Evolutionary conservation across 2,888 invertebrate species (phyloP).

Genomic region (Protophormia terraenovae): DNA sequence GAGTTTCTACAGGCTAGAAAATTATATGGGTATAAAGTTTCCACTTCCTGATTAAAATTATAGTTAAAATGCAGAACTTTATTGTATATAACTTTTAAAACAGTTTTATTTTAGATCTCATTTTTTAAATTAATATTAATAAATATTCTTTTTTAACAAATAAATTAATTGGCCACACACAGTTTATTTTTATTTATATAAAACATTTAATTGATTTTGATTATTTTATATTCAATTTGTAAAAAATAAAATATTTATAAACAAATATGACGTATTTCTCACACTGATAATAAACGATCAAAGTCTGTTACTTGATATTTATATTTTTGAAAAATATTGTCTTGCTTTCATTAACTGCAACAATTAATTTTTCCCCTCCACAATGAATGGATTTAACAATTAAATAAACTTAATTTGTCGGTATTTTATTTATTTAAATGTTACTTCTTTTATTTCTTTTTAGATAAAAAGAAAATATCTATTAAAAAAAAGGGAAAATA

Average conservation of each 20-base stretch:
- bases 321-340: too few relatives aligned
- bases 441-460: not conserved
- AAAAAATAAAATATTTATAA: not conserved
- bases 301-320: not conserved
- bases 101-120: not conserved
- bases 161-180: not conserved
- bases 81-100: not conserved
- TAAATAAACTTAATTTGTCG: not conserved
- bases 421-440: not conserved
- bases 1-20: not conserved
- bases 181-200: not conserved
- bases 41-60: not conserved
- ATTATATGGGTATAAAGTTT: too few relatives aligned
- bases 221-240: not conserved
- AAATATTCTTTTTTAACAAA: too few relatives aligned
- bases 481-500: not conserved
- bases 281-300: not conserved
- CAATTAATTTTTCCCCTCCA: not conserved
- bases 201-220: constrained; percentile 9
- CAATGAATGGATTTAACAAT: not conserved
- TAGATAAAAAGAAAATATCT: not conserved
- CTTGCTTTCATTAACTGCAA: not conserved
- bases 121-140: constrained; percentile 7
- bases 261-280: not conserved
- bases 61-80: not conserved